Conservation (phyloP, 2,888 invertebrate genomes). For the Eilema sororculum region DNA sequence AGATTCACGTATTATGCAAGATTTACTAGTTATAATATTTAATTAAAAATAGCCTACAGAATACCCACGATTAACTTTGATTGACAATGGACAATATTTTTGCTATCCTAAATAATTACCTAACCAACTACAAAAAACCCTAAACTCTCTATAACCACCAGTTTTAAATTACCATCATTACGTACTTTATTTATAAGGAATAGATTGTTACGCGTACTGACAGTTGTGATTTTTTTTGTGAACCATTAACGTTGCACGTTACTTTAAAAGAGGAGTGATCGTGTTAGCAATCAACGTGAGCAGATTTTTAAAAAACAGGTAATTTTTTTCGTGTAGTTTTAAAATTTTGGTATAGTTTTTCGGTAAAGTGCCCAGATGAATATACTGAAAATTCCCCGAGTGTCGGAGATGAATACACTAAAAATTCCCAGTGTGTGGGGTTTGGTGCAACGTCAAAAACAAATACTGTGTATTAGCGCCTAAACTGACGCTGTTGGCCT, state of each 20-base stretch:
- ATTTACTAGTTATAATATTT: conserved; percentile 5
- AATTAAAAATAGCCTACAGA: not conserved
- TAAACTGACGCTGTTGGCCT: too few relatives aligned
- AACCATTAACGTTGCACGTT: not conserved
- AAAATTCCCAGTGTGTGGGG: too few relatives aligned
- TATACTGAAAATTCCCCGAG: too few relatives aligned
- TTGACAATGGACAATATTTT: conserved; percentile 1
- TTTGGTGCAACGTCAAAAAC: too few relatives aligned
- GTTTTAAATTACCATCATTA: not conserved
- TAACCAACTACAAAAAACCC: not conserved
- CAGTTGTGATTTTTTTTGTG: not conserved
- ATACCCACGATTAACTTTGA: conserved; percentile 1
- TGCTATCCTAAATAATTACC: conserved; percentile 2
- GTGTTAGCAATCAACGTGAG: not conserved
- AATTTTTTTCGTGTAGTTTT: too few relatives aligned
- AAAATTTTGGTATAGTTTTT: too few relatives aligned
- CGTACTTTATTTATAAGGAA: not conserved
- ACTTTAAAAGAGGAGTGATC: not conserved
- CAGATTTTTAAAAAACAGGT: too few relatives aligned
- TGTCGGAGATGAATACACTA: too few relatives aligned
- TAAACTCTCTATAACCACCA: not conserved
- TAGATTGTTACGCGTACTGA: not conserved
- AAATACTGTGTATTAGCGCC: too few relatives aligned
- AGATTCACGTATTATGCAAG: conserved; percentile 1
- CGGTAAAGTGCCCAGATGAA: too few relatives aligned